Conservation (phyloP, 2,113 vertebrate genomes). For the Prinia subflava region DNA sequence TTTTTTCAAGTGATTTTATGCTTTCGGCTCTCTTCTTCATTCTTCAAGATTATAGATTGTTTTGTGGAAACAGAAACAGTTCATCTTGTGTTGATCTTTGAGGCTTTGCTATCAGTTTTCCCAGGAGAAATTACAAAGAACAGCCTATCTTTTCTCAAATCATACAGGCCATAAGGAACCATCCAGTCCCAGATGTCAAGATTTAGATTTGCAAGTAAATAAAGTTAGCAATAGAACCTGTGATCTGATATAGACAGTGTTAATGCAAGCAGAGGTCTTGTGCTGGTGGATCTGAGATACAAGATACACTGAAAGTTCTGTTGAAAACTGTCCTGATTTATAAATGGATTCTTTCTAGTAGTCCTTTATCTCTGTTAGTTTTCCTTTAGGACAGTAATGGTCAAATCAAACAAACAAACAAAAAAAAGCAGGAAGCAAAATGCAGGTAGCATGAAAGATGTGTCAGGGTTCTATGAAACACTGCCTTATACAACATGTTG, state of each 20-base stretch:
- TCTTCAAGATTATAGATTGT: not conserved
- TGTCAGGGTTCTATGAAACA: not conserved
- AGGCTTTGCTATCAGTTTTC: not conserved
- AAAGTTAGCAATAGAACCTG: not conserved
- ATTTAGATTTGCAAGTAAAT: not conserved
- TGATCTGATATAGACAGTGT: not conserved
- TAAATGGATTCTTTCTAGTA: not conserved
- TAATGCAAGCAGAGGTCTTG: not conserved
- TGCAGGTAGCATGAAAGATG: not conserved
- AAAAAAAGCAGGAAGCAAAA: not conserved
- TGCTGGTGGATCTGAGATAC: not conserved
- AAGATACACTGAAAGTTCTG: not conserved
- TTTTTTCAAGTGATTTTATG: not conserved
- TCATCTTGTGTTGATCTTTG: not conserved
- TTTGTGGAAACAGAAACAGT: not conserved
- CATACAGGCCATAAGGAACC: not conserved
- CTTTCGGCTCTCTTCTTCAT: not conserved
- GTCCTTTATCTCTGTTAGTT: not conserved
- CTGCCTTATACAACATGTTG: not conserved
- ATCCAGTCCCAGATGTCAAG: not conserved
- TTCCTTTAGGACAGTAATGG: not conserved
- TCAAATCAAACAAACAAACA: not conserved
- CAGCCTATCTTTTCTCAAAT: not conserved
- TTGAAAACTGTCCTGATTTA: not conserved
- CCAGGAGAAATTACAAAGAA: not conserved